Percentiles rank a stretch among this genome's conserved stretches.
Evolutionary conservation across 2,888 invertebrate species (phyloP).

Genomic region (Ptilodon capucinus): DNA sequence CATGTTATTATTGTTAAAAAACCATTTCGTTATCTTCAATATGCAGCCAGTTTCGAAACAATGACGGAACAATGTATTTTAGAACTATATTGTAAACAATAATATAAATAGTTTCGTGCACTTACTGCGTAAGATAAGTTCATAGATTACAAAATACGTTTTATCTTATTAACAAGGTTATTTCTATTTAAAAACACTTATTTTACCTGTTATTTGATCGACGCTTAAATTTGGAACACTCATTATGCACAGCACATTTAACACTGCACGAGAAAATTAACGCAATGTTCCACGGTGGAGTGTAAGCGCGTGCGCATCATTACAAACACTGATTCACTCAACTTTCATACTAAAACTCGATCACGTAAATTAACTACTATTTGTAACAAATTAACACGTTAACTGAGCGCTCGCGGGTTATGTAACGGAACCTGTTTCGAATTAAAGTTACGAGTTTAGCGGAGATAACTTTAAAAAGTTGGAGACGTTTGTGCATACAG

Average conservation of each 20-base stretch:
- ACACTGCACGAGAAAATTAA: constrained; percentile 39
- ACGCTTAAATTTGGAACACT: constrained; percentile 77
- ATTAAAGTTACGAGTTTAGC: constrained; percentile 34
- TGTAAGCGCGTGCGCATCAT: constrained; percentile 55
- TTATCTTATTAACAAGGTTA: neutral
- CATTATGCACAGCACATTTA: constrained; percentile 53
- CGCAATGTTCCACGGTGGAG: constrained; percentile 36
- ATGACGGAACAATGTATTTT: neutral
- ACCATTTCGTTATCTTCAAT: neutral
- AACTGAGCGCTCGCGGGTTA: constrained; percentile 28
- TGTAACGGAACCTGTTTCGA: constrained; percentile 23
- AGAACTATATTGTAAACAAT: neutral
- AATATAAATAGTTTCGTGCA: neutral
- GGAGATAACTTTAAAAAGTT: constrained; percentile 30
- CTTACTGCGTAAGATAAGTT: neutral
- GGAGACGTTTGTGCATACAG: constrained; percentile 28
- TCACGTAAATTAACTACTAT: constrained; percentile 55
- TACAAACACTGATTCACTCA: constrained; percentile 66
- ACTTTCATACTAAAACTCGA: constrained; percentile 62
- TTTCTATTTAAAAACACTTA: neutral
- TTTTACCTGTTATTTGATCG: constrained; percentile 72
- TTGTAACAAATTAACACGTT: constrained; percentile 56
- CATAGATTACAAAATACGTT: neutral
- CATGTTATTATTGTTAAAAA: neutral
- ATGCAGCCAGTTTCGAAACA: neutral